phyloP scores from a whole-genome alignment of 2,797 vertebrate genomes.

The Aratinga solstitialis region DNA sequence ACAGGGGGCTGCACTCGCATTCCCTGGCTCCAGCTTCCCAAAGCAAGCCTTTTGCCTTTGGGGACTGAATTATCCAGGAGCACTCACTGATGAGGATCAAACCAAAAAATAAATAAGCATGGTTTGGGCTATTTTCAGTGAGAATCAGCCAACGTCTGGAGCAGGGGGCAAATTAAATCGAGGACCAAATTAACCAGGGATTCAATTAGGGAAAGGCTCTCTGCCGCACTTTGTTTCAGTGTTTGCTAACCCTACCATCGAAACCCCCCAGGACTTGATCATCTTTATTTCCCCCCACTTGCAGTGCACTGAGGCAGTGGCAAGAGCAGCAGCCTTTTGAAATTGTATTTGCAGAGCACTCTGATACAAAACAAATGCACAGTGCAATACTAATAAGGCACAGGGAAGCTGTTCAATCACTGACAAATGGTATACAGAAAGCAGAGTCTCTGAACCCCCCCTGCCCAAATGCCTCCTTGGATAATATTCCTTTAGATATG shows the following conservation, averaged over 20 bases:
- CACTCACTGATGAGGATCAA: background rate
- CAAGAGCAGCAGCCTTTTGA: slow-evolving; percentile 16
- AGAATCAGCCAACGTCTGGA: background rate
- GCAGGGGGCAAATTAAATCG: background rate
- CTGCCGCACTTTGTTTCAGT: background rate
- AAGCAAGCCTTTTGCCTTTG: background rate
- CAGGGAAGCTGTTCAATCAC: background rate
- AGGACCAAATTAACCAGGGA: slow-evolving; percentile 61
- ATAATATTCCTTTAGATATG: slow-evolving; percentile 52
- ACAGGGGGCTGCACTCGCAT: background rate
- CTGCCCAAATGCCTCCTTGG: slow-evolving; percentile 3
- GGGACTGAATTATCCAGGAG: slow-evolving; percentile 23
- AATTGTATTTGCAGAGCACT: slow-evolving; percentile 36
- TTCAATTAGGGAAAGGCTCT: slow-evolving; percentile 54
- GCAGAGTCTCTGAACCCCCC: background rate
- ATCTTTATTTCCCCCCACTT: background rate
- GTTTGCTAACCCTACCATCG: background rate
- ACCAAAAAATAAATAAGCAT: background rate
- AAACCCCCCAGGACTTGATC: background rate
- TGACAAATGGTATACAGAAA: background rate
- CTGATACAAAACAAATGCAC: background rate
- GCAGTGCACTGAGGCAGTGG: background rate
- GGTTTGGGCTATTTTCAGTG: slow-evolving; percentile 18
- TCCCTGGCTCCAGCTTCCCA: background rate
- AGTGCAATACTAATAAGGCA: background rate